A percentile compares a stretch with the other conserved stretches of the same genome.
Conservation (phyloP, 2,113 vertebrate genomes). For the Larimichthys crocea region DNA sequence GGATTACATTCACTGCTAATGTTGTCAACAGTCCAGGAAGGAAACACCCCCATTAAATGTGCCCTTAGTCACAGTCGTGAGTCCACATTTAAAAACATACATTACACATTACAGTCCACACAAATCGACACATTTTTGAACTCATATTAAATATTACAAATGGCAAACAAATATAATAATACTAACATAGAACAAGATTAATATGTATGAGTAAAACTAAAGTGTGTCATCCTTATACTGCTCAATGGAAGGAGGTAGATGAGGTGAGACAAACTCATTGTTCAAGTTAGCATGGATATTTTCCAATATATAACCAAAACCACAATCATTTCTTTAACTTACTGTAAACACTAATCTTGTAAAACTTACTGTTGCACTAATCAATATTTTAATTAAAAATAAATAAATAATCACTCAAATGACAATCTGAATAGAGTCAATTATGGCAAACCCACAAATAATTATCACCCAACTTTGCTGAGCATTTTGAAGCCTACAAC, state of each 20-base stretch:
- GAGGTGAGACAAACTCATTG: neutral
- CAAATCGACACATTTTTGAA: no score
- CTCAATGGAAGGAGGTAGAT: neutral
- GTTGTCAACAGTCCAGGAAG: neutral
- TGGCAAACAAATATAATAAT: no score
- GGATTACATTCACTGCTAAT: neutral
- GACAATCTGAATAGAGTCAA: neutral
- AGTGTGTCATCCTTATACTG: slow-evolving; percentile 1
- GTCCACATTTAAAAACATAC: no score
- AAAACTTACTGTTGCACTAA: neutral
- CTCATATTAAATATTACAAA: no score
- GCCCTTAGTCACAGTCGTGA: no score
- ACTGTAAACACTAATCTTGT: no score
- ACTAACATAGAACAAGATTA: no score
- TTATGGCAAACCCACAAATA: neutral
- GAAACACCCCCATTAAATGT: no score
- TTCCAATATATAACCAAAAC: no score
- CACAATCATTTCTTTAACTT: neutral
- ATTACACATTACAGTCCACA: no score
- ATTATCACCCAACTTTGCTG: neutral
- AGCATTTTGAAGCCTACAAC: neutral
- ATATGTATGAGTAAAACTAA: no score
- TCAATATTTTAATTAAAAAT: neutral
- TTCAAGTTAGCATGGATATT: no score
- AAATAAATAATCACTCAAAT: neutral